Conservation (phyloP, 2,113 vertebrate species). For the Scalopus aquaticus region DNA sequence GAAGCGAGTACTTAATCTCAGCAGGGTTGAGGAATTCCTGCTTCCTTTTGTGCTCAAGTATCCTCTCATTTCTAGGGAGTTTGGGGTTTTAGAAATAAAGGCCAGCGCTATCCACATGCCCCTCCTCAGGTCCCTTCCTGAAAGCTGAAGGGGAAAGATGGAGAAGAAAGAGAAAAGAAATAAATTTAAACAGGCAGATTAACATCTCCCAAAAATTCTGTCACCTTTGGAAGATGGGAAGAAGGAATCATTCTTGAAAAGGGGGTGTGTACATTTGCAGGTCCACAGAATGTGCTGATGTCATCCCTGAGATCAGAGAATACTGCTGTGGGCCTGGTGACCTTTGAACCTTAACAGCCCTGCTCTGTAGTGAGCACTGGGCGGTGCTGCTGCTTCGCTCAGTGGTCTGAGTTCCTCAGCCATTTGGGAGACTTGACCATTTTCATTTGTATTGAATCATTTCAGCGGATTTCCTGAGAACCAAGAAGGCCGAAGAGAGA, state of each 20-base stretch:
- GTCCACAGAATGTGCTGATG: constrained; percentile 49
- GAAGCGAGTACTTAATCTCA: not conserved
- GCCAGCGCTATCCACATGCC: not conserved
- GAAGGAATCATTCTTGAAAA: not conserved
- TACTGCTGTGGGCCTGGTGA: not conserved
- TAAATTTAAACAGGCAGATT: not conserved
- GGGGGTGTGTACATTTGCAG: not conserved
- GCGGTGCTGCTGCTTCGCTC: not conserved
- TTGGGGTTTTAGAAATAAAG: constrained; percentile 36
- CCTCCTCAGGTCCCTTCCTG: not conserved
- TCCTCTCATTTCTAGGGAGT: not conserved
- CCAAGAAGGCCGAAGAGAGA: not conserved
- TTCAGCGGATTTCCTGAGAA: not conserved
- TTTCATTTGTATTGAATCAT: constrained; percentile 24
- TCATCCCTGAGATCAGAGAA: constrained; percentile 66
- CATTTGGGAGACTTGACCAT: not conserved
- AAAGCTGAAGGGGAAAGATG: constrained; percentile 27
- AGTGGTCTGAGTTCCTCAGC: constrained; percentile 2
- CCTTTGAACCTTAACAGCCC: constrained; percentile 66
- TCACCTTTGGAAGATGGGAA: not conserved
- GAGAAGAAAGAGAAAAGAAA: not conserved
- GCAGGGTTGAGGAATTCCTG: too few species aligned
- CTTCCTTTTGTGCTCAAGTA: not conserved
- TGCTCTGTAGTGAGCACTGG: not conserved
- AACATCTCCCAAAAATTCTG: constrained; percentile 38